Evolutionary conservation across 2,888 invertebrate species (phyloP).

Genomic region (Oscheius sp.): DNA sequence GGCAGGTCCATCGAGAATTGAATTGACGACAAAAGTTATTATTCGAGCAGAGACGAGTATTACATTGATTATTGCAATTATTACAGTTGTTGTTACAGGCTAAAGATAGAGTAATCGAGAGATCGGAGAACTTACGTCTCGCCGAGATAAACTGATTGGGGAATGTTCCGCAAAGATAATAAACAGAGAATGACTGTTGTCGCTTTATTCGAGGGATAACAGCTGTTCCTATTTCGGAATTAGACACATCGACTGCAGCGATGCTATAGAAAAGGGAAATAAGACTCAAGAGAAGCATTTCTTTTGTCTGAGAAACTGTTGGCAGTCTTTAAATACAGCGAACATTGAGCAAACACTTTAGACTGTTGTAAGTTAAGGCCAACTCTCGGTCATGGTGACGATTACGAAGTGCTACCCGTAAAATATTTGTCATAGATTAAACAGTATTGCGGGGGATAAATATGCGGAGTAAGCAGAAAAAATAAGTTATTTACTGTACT

Average conservation of each 20-base stretch:
- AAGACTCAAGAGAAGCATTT: conserved; percentile 12
- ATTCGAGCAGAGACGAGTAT: conserved; percentile 32
- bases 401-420: conserved; percentile 1
- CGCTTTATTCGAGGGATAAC: conserved; percentile 9
- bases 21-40: conserved; percentile 42
- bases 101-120: conserved; percentile 2
- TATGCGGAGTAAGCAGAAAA: too few relatives aligned
- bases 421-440: conserved; percentile 15
- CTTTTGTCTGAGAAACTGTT: not conserved
- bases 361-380: conserved; percentile 24
- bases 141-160: conserved; percentile 46
- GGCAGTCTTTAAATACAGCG: conserved; percentile 25
- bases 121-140: conserved; percentile 36
- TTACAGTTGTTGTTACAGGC: conserved; percentile 43
- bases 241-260: conserved; percentile 15
- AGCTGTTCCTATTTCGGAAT: not conserved
- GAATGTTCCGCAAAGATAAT: conserved; percentile 45
- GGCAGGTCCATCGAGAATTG: conserved; percentile 43
- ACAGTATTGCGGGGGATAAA: not conserved
- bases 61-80: conserved; percentile 37
- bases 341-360: conserved; percentile 19
- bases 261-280: not conserved
- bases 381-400: conserved; percentile 16
- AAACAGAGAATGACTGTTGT: conserved; percentile 27
- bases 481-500: too few relatives aligned